A percentile compares a stretch with the other conserved stretches of the same genome.
Conservation (phyloP, 53 echinoderm and acorn worm species). For the Echinometra lucunter region DNA sequence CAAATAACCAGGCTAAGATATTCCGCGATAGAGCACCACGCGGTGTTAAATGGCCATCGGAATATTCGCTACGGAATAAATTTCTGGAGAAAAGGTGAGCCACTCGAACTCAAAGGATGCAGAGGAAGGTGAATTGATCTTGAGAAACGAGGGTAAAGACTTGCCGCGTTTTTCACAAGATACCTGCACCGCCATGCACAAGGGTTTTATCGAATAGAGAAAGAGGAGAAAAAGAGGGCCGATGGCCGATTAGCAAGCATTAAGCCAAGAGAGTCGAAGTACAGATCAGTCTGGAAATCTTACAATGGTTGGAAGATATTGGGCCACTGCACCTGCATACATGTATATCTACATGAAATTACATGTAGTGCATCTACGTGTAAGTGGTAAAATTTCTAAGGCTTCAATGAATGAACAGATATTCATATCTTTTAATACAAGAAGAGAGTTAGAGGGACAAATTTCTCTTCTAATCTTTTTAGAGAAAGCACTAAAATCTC, state of each 20-base stretch:
- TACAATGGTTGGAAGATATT: no score
- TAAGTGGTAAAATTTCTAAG: not conserved
- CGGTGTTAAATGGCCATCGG: conserved; percentile 56
- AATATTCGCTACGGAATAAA: conserved; percentile 61
- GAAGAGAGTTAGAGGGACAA: not conserved
- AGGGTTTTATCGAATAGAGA: not conserved
- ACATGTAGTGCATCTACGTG: no score
- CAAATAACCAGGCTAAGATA: conserved; percentile 38
- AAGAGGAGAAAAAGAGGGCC: not conserved
- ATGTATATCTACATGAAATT: no score
- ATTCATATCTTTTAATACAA: no score
- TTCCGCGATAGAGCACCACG: not conserved
- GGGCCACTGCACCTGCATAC: no score
- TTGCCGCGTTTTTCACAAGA: not conserved
- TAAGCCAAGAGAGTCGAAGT: not conserved
- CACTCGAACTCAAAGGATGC: conserved; percentile 13
- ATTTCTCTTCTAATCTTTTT: not conserved
- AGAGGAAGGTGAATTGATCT: conserved; percentile 35
- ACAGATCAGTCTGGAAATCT: not conserved
- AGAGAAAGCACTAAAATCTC: no score
- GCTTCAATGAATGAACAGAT: not conserved
- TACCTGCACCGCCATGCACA: not conserved
- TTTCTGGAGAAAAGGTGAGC: conserved; percentile 37
- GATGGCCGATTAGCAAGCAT: conserved; percentile 13
- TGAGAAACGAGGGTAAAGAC: conserved; percentile 47